Evolutionary conservation across 2,797 vertebrate species (phyloP), one percentile per base, ranked within the genome.

Genomic region (Mycteria americana): DNA sequence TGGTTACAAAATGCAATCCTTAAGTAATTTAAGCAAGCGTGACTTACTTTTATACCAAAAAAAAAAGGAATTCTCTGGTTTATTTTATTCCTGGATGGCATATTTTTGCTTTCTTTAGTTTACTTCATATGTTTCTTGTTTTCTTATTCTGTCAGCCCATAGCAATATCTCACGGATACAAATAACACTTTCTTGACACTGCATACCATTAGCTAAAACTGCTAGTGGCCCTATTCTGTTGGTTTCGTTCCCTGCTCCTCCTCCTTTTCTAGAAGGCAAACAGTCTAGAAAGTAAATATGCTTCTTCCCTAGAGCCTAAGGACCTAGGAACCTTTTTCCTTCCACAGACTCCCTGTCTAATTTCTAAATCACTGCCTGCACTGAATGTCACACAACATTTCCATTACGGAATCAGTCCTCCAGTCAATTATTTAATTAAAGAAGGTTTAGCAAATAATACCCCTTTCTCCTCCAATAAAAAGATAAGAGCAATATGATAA

Each of bases 401-500:
- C 79, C 89, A 87, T 92, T 96, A 82, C 62, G 53, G 50, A 97
- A 95, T 95, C 62, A 95, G 93, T 96, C 89, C 87, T 96, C 77
- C 86, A 69, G 94, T 96, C 83, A 91, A 96, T 91, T 94, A 92
- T 87, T 95, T 94, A 93, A 93, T 96, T 92, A 95, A 86, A 84
- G 64, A 95, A 94, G 39, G 82, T 62, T 93, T 93, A 72, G 24
- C 73, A 88, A 94, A 93, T 82, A 97, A 75, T 45, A 82, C 7
- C 21, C 5, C 27, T 70, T 93, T 79, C 17, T 68, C 18, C 45
- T 85, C 35, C 46, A 94, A n/a, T 79, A 89, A 75, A 93, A 95
- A 81, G 3, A 46, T 31, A 88, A 92, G 24, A 92, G 28, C 30
- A 90, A 77, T 81, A 95, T 33, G 41, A 93, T 67, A 94, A 84